phyloP scores from a whole-genome alignment of 2,797 vertebrate species.

The Hoplostethus mediterraneus region DNA sequence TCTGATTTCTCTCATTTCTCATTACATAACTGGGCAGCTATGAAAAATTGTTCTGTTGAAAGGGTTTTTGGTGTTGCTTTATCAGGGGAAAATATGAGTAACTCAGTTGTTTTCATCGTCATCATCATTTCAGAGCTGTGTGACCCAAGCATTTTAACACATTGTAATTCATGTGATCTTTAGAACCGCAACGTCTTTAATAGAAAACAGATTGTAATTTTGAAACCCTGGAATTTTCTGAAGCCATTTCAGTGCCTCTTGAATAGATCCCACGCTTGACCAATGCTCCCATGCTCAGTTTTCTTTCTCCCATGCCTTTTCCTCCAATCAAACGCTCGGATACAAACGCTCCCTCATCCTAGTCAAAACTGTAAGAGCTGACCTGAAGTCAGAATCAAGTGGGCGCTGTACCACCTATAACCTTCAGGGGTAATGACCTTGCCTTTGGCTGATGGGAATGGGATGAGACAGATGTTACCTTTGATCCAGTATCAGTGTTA shows the following conservation, averaged over 20 bases:
- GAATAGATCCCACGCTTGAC: conserved; percentile 50
- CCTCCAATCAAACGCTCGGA: conserved; percentile 34
- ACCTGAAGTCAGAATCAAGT: conserved; percentile 29
- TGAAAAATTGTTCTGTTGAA: conserved; percentile 16
- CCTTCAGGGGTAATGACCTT: neutral
- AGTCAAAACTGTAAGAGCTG: conserved; percentile 6
- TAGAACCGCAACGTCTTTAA: neutral
- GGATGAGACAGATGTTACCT: conserved; percentile 21
- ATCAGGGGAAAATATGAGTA: conserved; percentile 40
- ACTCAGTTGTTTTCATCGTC: no score
- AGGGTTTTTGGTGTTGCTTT: conserved; percentile 25
- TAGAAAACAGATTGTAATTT: conserved; percentile 29
- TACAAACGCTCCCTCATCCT: neutral
- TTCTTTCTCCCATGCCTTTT: conserved; percentile 17
- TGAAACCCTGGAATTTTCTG: conserved; percentile 34
- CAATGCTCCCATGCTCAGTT: conserved; percentile 7
- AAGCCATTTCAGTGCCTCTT: conserved; percentile 33
- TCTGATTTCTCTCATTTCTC: conserved; percentile 20
- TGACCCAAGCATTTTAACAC: conserved; percentile 9
- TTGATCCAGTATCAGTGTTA: conserved; percentile 31
- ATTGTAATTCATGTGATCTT: conserved; percentile 9
- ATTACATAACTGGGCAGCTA: conserved; percentile 19
- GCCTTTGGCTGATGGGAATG: conserved; percentile 5
- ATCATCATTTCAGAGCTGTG: conserved; percentile 3
- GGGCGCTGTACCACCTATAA: conserved; percentile 17